Evolutionary conservation across 2,888 invertebrate species (phyloP).

Genomic region (Parnassius orleans): DNA sequence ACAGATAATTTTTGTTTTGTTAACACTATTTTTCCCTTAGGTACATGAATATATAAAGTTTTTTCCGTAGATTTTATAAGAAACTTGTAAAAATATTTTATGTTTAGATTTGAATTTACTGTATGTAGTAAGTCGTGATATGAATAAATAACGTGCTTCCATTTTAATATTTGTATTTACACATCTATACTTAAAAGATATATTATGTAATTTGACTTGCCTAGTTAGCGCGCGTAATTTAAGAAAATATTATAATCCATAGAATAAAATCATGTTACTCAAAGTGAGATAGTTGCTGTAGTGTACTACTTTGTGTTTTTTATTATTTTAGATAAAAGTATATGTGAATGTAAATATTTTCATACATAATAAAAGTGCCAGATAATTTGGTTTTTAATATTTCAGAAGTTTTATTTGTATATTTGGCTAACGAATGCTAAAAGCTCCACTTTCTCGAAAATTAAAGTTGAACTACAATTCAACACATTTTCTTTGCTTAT

Average conservation of each 20-base stretch:
- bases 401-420: conserved; percentile 34
- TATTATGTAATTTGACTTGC: conserved; percentile 18
- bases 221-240: conserved; percentile 20
- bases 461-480: too few species aligned
- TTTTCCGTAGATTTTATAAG: conserved; percentile 11
- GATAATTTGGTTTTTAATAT: conserved; percentile 46
- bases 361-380: conserved; percentile 67
- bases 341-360: conserved; percentile 61
- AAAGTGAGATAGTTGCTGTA: conserved; percentile 47
- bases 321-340: conserved; percentile 37
- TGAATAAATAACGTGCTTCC: conserved; percentile 22
- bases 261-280: conserved; percentile 38
- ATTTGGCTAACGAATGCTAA: conserved; percentile 1
- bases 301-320: conserved; percentile 44
- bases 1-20: too few species aligned
- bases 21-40: too few species aligned
- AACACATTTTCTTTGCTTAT: too few species aligned
- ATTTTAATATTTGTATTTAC: conserved; percentile 11
- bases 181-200: conserved; percentile 10
- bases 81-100: conserved; percentile 11
- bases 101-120: conserved; percentile 7
- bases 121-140: conserved; percentile 8
- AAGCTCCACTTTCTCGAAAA: too few species aligned
- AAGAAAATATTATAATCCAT: conserved; percentile 10
- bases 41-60: background rate